A percentile compares a stretch with the other conserved stretches of the same genome.
Evolutionary conservation across 2,888 invertebrate genomes (phyloP).

Genomic region (Caenorhabditis macrosperma): DNA sequence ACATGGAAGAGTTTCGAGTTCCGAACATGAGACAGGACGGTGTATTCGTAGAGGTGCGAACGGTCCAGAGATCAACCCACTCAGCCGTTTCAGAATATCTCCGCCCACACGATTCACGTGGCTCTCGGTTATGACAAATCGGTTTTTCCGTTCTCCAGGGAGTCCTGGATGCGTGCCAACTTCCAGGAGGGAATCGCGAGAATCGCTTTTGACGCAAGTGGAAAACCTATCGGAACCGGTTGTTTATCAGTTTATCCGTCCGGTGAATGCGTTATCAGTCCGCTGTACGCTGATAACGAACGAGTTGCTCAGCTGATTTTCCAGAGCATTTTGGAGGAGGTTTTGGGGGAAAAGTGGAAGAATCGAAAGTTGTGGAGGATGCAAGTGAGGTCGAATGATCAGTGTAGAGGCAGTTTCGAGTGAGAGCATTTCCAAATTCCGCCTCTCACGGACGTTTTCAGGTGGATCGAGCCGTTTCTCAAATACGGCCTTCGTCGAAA

Average conservation of each 20-base stretch:
- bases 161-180: constrained; percentile 23
- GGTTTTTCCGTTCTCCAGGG: constrained; percentile 34
- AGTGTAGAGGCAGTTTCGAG: constrained; percentile 29
- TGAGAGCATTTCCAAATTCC: too few relatives aligned
- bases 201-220: constrained; percentile 28
- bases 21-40: neutral
- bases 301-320: constrained; percentile 18
- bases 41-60: constrained; percentile 35
- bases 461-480: constrained; percentile 39
- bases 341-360: neutral
- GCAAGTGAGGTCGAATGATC: constrained; percentile 45
- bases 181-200: constrained; percentile 30
- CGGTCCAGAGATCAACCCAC: too few relatives aligned
- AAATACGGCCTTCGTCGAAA: neutral
- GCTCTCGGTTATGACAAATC: constrained; percentile 27
- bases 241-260: constrained; percentile 33
- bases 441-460: too few relatives aligned
- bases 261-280: constrained; percentile 39
- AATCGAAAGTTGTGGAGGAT: constrained; percentile 42
- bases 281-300: constrained; percentile 27
- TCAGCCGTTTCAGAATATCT: constrained; percentile 29
- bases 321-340: constrained; percentile 26
- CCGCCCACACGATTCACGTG: constrained; percentile 13
- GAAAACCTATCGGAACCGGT: constrained; percentile 26
- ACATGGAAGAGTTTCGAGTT: constrained; percentile 18